A percentile compares a stretch with the other conserved stretches of the same genome.
Evolutionary conservation across 2,888 invertebrate genomes (phyloP).

Genomic region (Nephrotoma guestfalica): DNA sequence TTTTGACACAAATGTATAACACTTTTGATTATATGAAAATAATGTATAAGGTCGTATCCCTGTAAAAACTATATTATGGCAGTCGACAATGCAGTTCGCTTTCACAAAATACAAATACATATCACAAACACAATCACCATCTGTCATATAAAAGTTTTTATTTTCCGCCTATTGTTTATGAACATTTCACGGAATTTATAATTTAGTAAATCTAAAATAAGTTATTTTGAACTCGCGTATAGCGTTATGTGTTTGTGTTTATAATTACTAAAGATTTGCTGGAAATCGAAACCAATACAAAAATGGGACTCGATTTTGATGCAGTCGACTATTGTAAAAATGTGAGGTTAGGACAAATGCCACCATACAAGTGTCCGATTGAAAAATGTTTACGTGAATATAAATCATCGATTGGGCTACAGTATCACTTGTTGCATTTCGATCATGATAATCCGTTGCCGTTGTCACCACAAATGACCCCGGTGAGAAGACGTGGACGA

Average conservation of each 20-base stretch:
- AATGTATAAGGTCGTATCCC: neutral
- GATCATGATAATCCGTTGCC: conserved; percentile 64
- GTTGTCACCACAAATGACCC: conserved; percentile 43
- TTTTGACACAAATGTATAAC: too few relatives aligned
- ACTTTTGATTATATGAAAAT: too few relatives aligned
- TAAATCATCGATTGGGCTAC: conserved; percentile 73
- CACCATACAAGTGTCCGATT: conserved; percentile 77
- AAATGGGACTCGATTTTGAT: conserved; percentile 74
- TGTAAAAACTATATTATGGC: neutral
- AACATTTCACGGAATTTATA: neutral
- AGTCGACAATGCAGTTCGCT: neutral
- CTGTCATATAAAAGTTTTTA: neutral
- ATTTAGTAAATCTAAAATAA: neutral
- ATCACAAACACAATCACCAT: neutral
- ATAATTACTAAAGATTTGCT: neutral
- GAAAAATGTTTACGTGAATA: conserved; percentile 74
- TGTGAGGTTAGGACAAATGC: conserved; percentile 41
- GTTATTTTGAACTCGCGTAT: neutral
- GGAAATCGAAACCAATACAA: neutral
- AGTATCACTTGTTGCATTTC: conserved; percentile 72
- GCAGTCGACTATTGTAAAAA: conserved; percentile 74
- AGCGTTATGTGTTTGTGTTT: neutral
- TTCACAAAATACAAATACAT: neutral
- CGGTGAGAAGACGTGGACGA: conserved; percentile 46
- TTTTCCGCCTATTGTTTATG: conserved; percentile 2